phyloP scores from a whole-genome alignment of 2,888 invertebrate species.

The Cepaea hortensis region DNA sequence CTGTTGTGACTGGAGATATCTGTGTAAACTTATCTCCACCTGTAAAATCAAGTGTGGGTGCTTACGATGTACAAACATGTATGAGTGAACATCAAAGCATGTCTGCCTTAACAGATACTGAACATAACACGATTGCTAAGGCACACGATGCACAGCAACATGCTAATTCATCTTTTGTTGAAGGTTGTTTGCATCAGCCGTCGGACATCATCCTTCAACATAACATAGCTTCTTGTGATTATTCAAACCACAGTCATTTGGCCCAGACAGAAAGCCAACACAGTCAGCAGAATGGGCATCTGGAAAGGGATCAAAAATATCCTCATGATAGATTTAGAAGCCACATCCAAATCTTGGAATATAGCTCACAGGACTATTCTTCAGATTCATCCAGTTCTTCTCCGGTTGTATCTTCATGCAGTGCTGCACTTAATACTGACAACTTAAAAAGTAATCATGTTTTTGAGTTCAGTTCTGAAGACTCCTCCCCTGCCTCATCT shows the following conservation, averaged over 20 bases:
- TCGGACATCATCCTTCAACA: background rate
- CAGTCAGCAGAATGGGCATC: background rate
- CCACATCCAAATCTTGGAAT: background rate
- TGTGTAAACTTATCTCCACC: background rate
- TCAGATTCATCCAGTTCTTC: background rate
- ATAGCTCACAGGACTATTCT: background rate
- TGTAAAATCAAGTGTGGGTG: background rate
- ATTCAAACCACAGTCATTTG: background rate
- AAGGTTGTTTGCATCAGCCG: background rate
- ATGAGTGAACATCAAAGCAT: background rate
- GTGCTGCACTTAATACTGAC: background rate
- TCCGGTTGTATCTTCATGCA: background rate
- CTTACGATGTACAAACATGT: background rate
- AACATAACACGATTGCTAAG: background rate
- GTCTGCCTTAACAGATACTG: background rate
- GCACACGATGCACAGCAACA: background rate
- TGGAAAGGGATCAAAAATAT: background rate
- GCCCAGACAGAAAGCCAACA: background rate
- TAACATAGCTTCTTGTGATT: background rate
- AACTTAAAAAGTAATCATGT: background rate
- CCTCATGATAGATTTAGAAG: background rate
- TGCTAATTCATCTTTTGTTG: background rate
- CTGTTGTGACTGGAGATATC: background rate
- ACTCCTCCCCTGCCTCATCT: constrained; percentile 19
- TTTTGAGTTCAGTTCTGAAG: background rate